Conservation (phyloP, 2,888 invertebrate genomes). For the Caenorhabditis uteleia region DNA sequence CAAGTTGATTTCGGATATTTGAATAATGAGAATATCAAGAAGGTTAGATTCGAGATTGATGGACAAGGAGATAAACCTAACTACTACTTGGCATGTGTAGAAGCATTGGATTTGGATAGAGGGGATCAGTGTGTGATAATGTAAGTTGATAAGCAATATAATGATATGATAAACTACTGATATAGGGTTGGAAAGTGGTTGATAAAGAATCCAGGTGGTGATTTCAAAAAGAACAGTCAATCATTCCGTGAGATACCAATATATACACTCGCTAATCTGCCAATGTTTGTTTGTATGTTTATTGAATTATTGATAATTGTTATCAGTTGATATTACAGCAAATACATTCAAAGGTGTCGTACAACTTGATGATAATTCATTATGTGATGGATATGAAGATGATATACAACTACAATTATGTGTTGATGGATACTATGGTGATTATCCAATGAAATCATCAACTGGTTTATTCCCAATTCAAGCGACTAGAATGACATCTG, state of each 20-base stretch:
- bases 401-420: conserved; percentile 9
- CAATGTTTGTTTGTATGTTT: conserved; percentile 28
- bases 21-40: conserved; percentile 70
- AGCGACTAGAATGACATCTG: conserved; percentile 9
- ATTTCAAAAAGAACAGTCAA: conserved; percentile 46
- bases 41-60: conserved; percentile 71
- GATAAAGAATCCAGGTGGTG: conserved; percentile 6
- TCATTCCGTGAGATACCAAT: conserved; percentile 64
- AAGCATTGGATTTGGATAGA: conserved; percentile 63
- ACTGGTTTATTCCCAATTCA: conserved; percentile 51
- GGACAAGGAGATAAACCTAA: conserved; percentile 66
- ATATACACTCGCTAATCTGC: conserved; percentile 47
- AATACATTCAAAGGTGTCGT: conserved; percentile 61
- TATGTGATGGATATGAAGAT: background rate
- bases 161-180: background rate
- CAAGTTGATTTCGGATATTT: conserved; percentile 41
- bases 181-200: conserved; percentile 59
- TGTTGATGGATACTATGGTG: conserved; percentile 10
- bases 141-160: conserved; percentile 12
- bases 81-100: conserved; percentile 60
- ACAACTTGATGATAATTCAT: conserved; percentile 25
- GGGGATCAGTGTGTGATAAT: conserved; percentile 55
- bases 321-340: conserved; percentile 41
- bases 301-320: too few relatives aligned
- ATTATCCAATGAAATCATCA: too few relatives aligned